Evolutionary conservation across 2,888 invertebrate genomes (phyloP).

Genomic region (Drosophila kambysellisi): DNA sequence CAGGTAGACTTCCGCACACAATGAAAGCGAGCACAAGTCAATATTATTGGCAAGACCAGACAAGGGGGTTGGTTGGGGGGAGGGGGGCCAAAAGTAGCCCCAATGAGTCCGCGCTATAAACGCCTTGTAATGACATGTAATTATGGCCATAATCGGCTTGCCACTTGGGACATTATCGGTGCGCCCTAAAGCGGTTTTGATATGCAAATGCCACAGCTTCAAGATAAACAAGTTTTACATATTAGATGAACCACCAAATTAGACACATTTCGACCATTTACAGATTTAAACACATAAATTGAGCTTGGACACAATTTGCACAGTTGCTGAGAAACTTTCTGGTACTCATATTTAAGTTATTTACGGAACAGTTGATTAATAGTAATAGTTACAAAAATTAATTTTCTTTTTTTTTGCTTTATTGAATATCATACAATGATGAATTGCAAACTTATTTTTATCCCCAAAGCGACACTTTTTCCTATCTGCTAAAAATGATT

Average conservation of each 20-base stretch:
- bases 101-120: slow-evolving; percentile 67
- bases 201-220: slow-evolving; percentile 69
- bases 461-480: not conserved
- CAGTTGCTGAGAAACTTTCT: not conserved
- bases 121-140: slow-evolving; percentile 83
- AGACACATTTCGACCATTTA: not conserved
- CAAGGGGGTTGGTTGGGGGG: not conserved
- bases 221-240: slow-evolving; percentile 27
- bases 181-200: slow-evolving; percentile 63
- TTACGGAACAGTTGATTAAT: not conserved
- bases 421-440: no score
- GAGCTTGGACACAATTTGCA: not conserved
- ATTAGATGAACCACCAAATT: slow-evolving; percentile 8
- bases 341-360: not conserved
- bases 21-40: slow-evolving; percentile 63
- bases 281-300: not conserved
- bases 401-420: no score
- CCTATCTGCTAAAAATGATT: not conserved
- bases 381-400: no score
- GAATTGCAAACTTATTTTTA: not conserved
- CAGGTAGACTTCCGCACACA: slow-evolving; percentile 75
- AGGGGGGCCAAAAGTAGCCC: not conserved
- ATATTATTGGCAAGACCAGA: slow-evolving; percentile 56
- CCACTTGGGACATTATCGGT: slow-evolving; percentile 66
- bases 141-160: slow-evolving; percentile 83